A percentile compares a stretch with the other conserved stretches of the same genome.
Evolutionary conservation across 1,140 invertebrate species (phyloP).

Genomic region (Lepidurus arcticus): DNA sequence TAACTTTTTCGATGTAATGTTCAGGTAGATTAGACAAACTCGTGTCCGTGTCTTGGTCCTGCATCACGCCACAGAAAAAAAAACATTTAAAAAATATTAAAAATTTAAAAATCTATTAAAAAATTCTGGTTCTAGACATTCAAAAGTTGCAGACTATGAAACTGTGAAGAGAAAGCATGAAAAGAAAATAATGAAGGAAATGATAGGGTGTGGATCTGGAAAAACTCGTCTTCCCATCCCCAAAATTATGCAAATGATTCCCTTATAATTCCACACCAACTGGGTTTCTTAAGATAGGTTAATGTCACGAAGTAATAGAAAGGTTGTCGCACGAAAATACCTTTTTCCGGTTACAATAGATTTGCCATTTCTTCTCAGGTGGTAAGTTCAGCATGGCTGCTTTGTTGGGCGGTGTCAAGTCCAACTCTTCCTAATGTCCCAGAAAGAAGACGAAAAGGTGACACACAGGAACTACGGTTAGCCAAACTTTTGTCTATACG

Average conservation of each 20-base stretch:
- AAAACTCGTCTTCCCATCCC: neutral
- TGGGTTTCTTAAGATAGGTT: no score
- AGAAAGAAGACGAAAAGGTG: slow-evolving; percentile 33
- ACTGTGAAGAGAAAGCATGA: no score
- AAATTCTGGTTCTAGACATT: neutral
- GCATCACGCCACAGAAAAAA: slow-evolving; percentile 29
- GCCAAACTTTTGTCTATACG: slow-evolving; percentile 28
- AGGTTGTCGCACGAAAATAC: neutral
- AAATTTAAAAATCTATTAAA: neutral
- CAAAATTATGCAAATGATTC: neutral
- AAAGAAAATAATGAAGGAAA: neutral
- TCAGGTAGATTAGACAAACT: slow-evolving; percentile 70
- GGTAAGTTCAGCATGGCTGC: slow-evolving; percentile 86
- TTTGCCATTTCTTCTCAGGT: slow-evolving; percentile 94
- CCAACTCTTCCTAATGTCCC: slow-evolving; percentile 73
- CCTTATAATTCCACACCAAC: neutral
- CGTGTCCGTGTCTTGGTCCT: slow-evolving; percentile 50
- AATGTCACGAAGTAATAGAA: neutral
- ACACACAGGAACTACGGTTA: neutral
- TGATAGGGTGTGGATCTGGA: neutral
- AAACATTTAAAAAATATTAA: neutral
- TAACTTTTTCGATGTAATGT: slow-evolving; percentile 79
- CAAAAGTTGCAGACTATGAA: no score
- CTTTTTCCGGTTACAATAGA: slow-evolving; percentile 82
- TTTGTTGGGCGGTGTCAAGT: slow-evolving; percentile 85